Evolutionary conservation across 2,113 vertebrate genomes (phyloP).

Genomic region (Aegotheles bennettii): DNA sequence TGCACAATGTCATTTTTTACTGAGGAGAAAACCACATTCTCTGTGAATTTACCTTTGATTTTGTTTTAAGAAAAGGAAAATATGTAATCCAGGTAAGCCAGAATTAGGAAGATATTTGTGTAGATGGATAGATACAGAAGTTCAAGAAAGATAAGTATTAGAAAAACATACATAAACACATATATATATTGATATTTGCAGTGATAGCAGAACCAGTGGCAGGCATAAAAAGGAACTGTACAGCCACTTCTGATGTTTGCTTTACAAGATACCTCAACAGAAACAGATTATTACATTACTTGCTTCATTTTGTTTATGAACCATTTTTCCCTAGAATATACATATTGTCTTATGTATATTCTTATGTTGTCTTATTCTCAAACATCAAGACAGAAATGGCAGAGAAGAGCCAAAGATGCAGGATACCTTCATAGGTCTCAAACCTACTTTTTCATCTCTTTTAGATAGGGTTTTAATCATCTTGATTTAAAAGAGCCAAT

Average conservation of each 20-base stretch:
- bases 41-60: neutral
- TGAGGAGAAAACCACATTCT: neutral
- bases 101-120: neutral
- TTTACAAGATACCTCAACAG: neutral
- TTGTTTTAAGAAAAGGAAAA: neutral
- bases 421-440: neutral
- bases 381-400: neutral
- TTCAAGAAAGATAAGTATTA: neutral
- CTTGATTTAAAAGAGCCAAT: neutral
- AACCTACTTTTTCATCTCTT: neutral
- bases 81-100: neutral
- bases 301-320: neutral
- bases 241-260: neutral
- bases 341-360: no score
- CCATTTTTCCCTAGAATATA: neutral
- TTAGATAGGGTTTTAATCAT: neutral
- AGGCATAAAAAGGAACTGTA: neutral
- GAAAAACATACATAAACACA: neutral
- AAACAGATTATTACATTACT: neutral
- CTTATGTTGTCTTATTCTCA: neutral
- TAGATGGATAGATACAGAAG: neutral
- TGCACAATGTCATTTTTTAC: neutral
- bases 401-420: neutral
- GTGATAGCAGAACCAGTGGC: neutral
- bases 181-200: neutral